phyloP scores from a whole-genome alignment of 2,888 invertebrate genomes.

The Harpalus rubripes region DNA sequence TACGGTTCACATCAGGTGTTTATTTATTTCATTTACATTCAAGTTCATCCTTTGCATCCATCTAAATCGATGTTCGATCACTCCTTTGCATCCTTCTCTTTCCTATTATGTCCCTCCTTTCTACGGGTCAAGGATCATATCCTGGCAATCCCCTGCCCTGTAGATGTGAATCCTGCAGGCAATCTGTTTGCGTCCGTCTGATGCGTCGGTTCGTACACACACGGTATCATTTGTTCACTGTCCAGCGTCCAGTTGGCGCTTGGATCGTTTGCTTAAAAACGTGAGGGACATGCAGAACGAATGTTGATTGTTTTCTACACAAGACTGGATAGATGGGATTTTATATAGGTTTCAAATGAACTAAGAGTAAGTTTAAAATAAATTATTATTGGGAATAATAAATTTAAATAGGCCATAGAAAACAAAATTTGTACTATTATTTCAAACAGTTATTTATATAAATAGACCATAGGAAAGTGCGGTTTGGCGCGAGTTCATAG shows the following conservation, averaged over 20 bases:
- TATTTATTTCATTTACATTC: too few species aligned
- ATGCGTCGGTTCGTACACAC: slow-evolving; percentile 5
- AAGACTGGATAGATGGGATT: not conserved
- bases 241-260: not conserved
- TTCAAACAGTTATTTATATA: too few species aligned
- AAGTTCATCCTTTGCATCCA: not conserved
- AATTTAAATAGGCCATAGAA: too few species aligned
- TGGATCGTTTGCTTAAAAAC: slow-evolving; percentile 26
- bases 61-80: not conserved
- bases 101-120: not conserved
- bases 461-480: too few species aligned
- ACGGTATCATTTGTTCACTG: slow-evolving; percentile 26
- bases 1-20: too few species aligned
- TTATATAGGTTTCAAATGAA: too few species aligned
- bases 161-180: not conserved
- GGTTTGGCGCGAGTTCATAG: too few species aligned
- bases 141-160: slow-evolving; percentile 36
- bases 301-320: slow-evolving; percentile 38
- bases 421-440: too few species aligned
- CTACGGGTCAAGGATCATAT: slow-evolving; percentile 42
- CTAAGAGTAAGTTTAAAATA: too few species aligned
- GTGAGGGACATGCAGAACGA: slow-evolving; percentile 21
- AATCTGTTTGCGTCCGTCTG: not conserved
- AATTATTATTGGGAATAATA: too few species aligned
- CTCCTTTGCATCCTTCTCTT: not conserved